These are phyloP conservation scores for Tortricodes alternella DNA, from an alignment of 2,888 invertebrate species.

Conservation along the genomic window DNA sequence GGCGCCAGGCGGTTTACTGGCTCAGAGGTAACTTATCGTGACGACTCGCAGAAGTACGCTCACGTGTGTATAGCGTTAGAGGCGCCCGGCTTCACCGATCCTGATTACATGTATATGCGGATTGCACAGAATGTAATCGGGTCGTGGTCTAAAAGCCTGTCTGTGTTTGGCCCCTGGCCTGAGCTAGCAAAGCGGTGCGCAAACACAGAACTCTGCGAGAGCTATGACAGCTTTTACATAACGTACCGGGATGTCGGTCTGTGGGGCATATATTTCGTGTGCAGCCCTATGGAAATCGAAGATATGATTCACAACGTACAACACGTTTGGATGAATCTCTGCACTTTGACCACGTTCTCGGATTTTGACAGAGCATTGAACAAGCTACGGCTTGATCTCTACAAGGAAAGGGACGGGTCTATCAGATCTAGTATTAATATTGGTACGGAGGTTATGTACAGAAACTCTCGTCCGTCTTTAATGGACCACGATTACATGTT, in stretches of 20 bases:
- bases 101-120: conserved; percentile 56
- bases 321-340: conserved; percentile 65
- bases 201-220: conserved; percentile 53
- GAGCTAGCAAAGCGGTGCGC: conserved; percentile 54
- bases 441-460: conserved; percentile 58
- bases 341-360: conserved; percentile 44
- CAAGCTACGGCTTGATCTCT: conserved; percentile 48
- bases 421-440: conserved; percentile 59
- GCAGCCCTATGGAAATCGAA: conserved; percentile 52
- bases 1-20: conserved; percentile 48
- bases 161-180: conserved; percentile 55
- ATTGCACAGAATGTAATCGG: conserved; percentile 64
- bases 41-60: conserved; percentile 69
- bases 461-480: conserved; percentile 44
- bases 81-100: conserved; percentile 60
- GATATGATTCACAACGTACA: conserved; percentile 61
- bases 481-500: conserved; percentile 30
- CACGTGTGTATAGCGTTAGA: conserved; percentile 73
- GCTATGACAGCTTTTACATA: conserved; percentile 69
- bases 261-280: conserved; percentile 75
- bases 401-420: conserved; percentile 48
- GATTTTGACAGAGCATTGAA: conserved; percentile 64
- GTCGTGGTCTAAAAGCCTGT: conserved; percentile 62
- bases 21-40: conserved; percentile 47
- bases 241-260: conserved; percentile 68